These are phyloP conservation scores for Campylomormyrus numenius DNA, from an alignment of 2,113 vertebrate species.

Conservation along the genomic window DNA sequence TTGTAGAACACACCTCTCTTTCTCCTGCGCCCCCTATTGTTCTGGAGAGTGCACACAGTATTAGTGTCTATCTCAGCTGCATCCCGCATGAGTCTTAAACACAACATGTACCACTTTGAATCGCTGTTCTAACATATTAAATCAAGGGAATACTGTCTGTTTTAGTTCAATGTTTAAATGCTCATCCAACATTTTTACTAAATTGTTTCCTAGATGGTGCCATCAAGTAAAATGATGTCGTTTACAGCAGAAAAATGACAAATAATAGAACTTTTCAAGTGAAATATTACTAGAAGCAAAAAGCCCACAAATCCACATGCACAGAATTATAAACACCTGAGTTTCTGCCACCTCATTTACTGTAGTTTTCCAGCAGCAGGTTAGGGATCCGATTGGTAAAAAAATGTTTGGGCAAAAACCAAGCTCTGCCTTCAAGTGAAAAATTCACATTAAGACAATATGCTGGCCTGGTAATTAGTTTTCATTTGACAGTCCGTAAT, in stretches of 20 bases:
- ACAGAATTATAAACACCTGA: neutral
- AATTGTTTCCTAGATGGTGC: neutral
- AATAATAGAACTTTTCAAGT: neutral
- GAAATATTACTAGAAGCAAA: neutral
- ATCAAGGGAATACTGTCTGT: neutral
- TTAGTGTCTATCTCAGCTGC: too few relatives aligned
- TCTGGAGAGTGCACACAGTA: too few relatives aligned
- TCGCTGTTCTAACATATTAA: neutral
- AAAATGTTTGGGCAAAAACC: neutral
- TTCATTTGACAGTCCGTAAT: neutral
- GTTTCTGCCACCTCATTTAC: neutral
- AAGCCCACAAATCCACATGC: neutral
- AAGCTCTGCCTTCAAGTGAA: neutral
- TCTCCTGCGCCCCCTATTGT: too few relatives aligned
- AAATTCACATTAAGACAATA: neutral
- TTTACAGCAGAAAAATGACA: neutral
- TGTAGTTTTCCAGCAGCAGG: neutral
- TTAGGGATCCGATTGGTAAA: too few relatives aligned
- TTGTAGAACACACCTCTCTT: too few relatives aligned
- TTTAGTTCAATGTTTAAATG: neutral
- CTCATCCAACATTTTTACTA: neutral
- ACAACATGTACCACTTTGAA: neutral
- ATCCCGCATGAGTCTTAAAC: too few relatives aligned
- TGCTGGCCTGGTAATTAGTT: neutral
- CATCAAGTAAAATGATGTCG: neutral